A percentile compares a stretch with the other conserved stretches of the same genome.
Conservation (phyloP, 2,797 vertebrate species). For the Crax fasciolata region DNA sequence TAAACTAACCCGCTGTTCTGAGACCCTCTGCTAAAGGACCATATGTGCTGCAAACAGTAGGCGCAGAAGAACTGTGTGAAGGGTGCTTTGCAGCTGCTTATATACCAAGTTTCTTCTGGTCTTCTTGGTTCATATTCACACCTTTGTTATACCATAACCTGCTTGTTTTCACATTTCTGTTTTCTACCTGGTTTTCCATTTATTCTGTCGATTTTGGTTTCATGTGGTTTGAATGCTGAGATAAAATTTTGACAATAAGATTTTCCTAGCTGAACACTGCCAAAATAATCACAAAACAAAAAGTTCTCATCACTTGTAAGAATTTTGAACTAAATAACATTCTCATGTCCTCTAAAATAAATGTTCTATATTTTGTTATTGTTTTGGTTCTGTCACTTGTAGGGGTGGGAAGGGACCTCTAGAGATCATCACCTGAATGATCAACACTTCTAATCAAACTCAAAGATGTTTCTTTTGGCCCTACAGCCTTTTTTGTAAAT, state of each 20-base stretch:
- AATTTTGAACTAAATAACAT: slow-evolving; percentile 15
- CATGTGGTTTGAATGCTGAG: not conserved
- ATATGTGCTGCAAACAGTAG: slow-evolving; percentile 47
- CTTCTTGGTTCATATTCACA: slow-evolving; percentile 39
- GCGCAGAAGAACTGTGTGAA: slow-evolving; percentile 30
- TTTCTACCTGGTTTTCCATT: not conserved
- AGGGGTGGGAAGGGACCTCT: too few relatives aligned
- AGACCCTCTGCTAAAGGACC: slow-evolving; percentile 55
- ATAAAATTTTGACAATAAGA: not conserved
- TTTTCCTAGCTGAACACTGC: not conserved
- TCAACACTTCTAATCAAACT: not conserved
- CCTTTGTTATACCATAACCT: not conserved
- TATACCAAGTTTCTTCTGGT: slow-evolving; percentile 38
- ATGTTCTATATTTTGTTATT: not conserved
- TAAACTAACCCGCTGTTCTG: slow-evolving; percentile 65
- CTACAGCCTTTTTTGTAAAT: not conserved
- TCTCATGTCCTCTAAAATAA: not conserved
- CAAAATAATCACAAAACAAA: not conserved
- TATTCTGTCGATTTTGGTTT: not conserved
- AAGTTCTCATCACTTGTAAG: not conserved
- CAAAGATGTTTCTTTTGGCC: not conserved
- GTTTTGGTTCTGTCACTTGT: not conserved
- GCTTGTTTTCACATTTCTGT: not conserved
- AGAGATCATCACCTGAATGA: too few relatives aligned
- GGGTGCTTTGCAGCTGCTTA: slow-evolving; percentile 49